These are phyloP conservation scores for Luperina nickerlii DNA, from an alignment of 2,888 invertebrate genomes.

Conservation along the genomic window DNA sequence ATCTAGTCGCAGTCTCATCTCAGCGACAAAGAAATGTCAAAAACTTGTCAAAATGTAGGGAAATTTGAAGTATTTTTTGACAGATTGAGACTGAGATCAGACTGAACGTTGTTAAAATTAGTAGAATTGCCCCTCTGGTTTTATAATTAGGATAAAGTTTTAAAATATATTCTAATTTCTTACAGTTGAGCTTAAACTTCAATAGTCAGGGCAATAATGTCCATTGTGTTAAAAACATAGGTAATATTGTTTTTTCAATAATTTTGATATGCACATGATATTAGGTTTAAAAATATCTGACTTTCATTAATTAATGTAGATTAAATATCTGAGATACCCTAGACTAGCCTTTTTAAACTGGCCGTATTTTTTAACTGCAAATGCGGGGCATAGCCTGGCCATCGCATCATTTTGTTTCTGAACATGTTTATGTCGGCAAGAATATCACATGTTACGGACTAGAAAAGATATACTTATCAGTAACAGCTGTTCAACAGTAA, in stretches of 20 bases:
- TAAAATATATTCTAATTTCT: not conserved
- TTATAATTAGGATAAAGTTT: not conserved
- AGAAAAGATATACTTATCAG: not conserved
- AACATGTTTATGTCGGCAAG: not conserved
- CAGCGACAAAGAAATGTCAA: no score
- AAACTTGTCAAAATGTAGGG: no score
- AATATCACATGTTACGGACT: not conserved
- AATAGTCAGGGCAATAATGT: not conserved
- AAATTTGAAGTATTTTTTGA: no score
- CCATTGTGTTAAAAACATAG: not conserved
- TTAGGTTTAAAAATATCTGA: not conserved
- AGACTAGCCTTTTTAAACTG: not conserved
- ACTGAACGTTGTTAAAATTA: no score
- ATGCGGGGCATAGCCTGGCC: no score
- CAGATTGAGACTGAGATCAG: no score
- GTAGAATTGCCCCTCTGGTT: no score
- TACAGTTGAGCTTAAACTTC: not conserved
- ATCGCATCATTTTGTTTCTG: not conserved
- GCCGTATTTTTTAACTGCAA: not conserved
- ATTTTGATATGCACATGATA: not conserved
- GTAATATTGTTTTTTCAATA: not conserved
- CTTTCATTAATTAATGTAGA: constrained; percentile 1
- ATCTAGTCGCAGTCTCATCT: no score
- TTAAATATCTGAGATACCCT: not conserved
- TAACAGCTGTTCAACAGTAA: not conserved